Conservation (phyloP, 1,140 invertebrate genomes). For the Babylonia areolata region DNA sequence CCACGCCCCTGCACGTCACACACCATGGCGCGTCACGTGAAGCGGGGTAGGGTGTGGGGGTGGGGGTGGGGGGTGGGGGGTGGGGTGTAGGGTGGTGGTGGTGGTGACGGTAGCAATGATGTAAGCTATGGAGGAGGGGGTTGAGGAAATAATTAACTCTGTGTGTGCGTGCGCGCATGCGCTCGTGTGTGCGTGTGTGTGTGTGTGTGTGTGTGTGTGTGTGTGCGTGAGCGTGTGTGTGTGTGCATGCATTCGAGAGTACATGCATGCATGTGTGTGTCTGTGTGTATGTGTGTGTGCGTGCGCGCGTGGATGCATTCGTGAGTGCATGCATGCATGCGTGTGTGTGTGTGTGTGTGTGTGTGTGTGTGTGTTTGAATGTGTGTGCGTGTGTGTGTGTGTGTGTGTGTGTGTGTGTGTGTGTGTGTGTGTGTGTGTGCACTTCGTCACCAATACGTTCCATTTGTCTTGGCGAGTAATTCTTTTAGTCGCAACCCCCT, state of each 20-base stretch:
- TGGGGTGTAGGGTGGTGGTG: neutral
- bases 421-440: neutral
- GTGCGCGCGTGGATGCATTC: neutral
- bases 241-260: neutral
- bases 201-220: no score
- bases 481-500: no score
- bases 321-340: neutral
- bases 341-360: conserved; percentile 20
- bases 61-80: neutral
- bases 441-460: no score
- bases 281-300: neutral
- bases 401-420: neutral
- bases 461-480: neutral
- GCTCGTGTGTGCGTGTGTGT: no score
- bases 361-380: neutral
- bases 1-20: conserved; percentile 72
- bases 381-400: no score
- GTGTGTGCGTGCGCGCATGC: no score
- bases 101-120: no score
- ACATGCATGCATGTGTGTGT: neutral
- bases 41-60: neutral
- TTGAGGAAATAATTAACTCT: no score
- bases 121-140: no score
- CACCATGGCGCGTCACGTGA: neutral
- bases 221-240: no score